Conservation (phyloP, 2,888 invertebrate genomes). For the Lasioglossum pauxillum region DNA sequence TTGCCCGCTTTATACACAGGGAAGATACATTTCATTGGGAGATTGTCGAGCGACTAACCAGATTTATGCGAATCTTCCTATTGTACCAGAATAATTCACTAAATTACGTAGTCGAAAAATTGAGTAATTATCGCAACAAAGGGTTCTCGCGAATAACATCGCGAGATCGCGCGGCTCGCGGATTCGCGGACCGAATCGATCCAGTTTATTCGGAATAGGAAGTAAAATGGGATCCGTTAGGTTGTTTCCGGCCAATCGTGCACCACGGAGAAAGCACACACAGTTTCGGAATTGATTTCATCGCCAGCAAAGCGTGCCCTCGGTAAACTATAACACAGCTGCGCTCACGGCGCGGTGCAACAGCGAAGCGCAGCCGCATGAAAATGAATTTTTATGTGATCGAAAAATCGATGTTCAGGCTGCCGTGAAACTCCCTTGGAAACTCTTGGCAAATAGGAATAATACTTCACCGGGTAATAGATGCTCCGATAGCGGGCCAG, state of each 20-base stretch:
- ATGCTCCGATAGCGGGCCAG: constrained; percentile 43
- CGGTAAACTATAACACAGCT: constrained; percentile 48
- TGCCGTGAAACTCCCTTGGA: constrained; percentile 51
- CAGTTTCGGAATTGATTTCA: constrained; percentile 77
- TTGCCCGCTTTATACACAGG: background rate
- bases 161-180: background rate
- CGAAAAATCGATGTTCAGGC: constrained; percentile 57
- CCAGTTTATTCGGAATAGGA: constrained; percentile 33
- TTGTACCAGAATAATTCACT: background rate
- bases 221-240: constrained; percentile 33
- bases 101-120: background rate
- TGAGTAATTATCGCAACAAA: background rate
- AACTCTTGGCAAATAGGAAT: constrained; percentile 54
- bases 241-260: constrained; percentile 75
- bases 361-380: constrained; percentile 38
- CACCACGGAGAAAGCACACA: constrained; percentile 73
- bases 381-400: constrained; percentile 60
- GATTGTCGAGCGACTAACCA: constrained; percentile 27
- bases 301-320: constrained; percentile 63
- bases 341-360: constrained; percentile 19
- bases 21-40: constrained; percentile 28
- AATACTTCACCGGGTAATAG: constrained; percentile 46
- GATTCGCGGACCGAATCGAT: background rate
- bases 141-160: too few relatives aligned
- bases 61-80: background rate